Conservation (phyloP, 2,113 vertebrate genomes). For the Isichthys henryi region DNA sequence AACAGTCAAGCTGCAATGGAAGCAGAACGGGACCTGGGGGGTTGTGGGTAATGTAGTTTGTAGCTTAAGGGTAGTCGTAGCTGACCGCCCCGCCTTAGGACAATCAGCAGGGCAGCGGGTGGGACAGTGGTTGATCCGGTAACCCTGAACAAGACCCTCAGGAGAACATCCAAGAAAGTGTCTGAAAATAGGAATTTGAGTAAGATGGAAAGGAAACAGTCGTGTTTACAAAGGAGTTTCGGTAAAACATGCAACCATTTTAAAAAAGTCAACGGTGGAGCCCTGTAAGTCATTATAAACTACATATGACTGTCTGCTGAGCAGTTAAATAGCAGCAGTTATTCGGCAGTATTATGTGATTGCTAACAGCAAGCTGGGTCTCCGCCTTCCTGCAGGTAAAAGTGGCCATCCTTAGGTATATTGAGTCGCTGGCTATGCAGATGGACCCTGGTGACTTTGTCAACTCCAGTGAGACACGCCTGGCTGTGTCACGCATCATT, state of each 20-base stretch:
- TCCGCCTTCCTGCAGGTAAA: constrained; percentile 65
- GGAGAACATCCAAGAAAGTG: background rate
- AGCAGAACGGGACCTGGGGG: background rate
- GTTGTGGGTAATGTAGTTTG: background rate
- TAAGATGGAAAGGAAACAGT: background rate
- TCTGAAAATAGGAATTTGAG: background rate
- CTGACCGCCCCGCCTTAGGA: background rate
- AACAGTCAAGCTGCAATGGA: background rate
- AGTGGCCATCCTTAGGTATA: constrained; percentile 87
- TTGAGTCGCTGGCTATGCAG: constrained; percentile 78
- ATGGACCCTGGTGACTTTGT: constrained; percentile 88
- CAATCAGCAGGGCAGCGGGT: background rate
- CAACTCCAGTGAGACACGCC: constrained; percentile 89
- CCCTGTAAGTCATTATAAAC: background rate
- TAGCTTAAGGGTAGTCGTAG: background rate
- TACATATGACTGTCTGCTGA: background rate
- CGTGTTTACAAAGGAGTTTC: background rate
- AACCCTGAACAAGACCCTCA: background rate
- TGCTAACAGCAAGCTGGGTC: background rate
- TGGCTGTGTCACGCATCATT: constrained; percentile 93
- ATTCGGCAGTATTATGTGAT: background rate
- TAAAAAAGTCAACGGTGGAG: background rate
- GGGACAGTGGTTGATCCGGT: background rate
- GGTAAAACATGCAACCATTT: background rate
- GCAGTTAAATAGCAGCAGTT: background rate